Evolutionary conservation across 2,888 invertebrate genomes (phyloP).

Genomic region (Timema podura): DNA sequence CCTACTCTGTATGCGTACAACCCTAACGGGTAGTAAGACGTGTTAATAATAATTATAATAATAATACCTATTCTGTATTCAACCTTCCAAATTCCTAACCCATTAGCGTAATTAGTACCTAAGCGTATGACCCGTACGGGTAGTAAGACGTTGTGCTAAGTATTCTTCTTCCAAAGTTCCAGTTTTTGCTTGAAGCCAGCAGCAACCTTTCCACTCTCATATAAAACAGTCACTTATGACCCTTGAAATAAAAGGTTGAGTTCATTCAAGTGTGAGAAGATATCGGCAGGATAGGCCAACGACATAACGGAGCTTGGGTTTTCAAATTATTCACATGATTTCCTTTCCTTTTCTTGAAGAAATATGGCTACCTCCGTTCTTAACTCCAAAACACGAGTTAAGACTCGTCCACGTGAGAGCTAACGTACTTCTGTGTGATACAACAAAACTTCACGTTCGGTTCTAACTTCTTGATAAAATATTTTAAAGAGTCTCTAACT

Average conservation of each 20-base stretch:
- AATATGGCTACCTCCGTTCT: not conserved
- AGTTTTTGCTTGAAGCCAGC: not conserved
- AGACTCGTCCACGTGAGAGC: not conserved
- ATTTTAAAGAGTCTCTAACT: not conserved
- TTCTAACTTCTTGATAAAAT: not conserved
- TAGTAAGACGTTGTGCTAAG: no score
- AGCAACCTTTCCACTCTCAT: not conserved
- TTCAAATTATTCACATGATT: not conserved
- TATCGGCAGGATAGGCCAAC: slow-evolving; percentile 8
- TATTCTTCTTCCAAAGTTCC: not conserved
- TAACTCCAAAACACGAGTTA: not conserved
- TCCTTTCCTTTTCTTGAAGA: not conserved
- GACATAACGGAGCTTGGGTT: not conserved
- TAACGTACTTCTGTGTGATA: not conserved
- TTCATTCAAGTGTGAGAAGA: slow-evolving; percentile 5
- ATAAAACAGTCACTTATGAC: not conserved
- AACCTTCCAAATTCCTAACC: no score
- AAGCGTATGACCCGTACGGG: no score
- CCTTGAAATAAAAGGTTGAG: slow-evolving; percentile 10
- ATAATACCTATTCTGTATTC: no score
- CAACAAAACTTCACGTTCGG: no score
- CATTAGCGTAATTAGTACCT: no score
- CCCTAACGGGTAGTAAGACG: no score
- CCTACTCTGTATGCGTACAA: no score
- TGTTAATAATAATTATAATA: no score